Percentiles rank a stretch among this genome's conserved stretches.
Evolutionary conservation across 2,888 invertebrate genomes (phyloP).

Genomic region (Catonia carolina): DNA sequence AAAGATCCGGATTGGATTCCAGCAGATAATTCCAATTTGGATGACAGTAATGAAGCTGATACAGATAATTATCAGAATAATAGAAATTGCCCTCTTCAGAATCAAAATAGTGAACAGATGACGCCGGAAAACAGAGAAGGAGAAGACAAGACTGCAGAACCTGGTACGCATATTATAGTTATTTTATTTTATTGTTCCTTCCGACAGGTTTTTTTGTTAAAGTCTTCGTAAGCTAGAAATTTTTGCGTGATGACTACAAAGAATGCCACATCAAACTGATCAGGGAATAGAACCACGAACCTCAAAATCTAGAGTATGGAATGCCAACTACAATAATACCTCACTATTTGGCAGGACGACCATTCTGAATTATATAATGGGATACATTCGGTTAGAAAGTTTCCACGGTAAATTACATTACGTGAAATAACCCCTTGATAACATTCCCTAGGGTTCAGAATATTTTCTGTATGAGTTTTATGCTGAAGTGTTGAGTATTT

Average conservation of each 20-base stretch:
- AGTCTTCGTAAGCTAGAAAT: not conserved
- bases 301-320: not conserved
- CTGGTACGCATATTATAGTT: slow-evolving; percentile 3
- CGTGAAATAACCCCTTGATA: no score
- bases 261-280: slow-evolving; percentile 1
- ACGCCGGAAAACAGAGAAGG: not conserved
- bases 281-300: slow-evolving; percentile 2
- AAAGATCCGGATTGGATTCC: slow-evolving; percentile 7
- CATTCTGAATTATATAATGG: no score
- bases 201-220: not conserved
- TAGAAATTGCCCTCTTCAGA: no score
- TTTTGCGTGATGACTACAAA: not conserved
- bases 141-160: not conserved
- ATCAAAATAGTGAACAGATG: no score
- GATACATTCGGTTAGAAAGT: no score
- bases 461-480: no score
- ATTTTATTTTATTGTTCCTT: slow-evolving; percentile 1
- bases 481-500: no score
- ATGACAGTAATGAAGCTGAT: no score
- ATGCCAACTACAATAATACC: no score
- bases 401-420: no score
- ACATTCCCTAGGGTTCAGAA: no score
- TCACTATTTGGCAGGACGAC: no score
- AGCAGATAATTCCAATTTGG: not conserved
- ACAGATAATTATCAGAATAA: slow-evolving; percentile 8